A percentile compares a stretch with the other conserved stretches of the same genome.
These are phyloP conservation scores for Meteorus colon DNA, from an alignment of 2,888 invertebrate genomes.

Conservation along the genomic window DNA sequence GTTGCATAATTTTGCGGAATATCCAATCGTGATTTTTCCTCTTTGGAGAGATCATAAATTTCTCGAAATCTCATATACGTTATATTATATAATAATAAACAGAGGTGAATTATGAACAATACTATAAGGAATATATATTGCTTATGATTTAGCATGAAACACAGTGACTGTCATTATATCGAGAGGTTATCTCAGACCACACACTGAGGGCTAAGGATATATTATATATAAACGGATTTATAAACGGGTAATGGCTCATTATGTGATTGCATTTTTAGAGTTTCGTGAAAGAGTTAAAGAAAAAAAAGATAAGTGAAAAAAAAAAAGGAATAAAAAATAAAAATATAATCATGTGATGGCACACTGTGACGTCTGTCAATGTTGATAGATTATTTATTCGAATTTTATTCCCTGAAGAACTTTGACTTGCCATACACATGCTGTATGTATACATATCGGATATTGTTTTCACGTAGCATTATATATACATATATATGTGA, in stretches of 20 bases:
- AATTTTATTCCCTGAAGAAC: slow-evolving; percentile 10
- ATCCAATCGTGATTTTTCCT: no score
- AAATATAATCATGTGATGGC: background rate
- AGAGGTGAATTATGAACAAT: background rate
- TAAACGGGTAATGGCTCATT: background rate
- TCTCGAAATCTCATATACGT: no score
- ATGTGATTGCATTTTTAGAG: background rate
- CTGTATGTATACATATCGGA: background rate
- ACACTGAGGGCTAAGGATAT: slow-evolving; percentile 24
- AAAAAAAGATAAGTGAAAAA: background rate
- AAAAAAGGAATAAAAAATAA: no score
- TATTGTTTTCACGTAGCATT: background rate
- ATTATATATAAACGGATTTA: background rate
- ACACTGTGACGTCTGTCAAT: background rate
- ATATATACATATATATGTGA: background rate
- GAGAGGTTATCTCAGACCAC: slow-evolving; percentile 31
- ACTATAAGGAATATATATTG: background rate
- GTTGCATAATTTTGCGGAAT: no score
- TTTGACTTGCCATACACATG: background rate
- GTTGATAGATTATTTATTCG: slow-evolving; percentile 7
- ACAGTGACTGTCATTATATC: slow-evolving; percentile 22
- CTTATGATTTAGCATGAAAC: slow-evolving; percentile 12
- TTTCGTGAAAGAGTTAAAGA: background rate
- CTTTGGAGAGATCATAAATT: no score
- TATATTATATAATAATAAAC: background rate